Base-by-base conservation (phyloP, 2,888 invertebrate genomes). In the Agriotes lineatus region DNA sequence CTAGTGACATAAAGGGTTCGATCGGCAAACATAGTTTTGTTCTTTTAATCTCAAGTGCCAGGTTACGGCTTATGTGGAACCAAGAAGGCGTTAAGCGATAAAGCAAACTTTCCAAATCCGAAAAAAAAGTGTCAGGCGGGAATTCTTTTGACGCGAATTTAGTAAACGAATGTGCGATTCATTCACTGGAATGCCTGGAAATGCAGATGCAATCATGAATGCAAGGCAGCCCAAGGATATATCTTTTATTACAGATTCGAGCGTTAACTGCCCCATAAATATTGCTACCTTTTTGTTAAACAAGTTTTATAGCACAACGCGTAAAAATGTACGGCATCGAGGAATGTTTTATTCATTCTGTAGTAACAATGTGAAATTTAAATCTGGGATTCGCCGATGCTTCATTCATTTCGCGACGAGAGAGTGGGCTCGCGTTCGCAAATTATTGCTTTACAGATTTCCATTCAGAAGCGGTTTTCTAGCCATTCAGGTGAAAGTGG, bases 271-370 rank as follows among this genome's bases (percentile, higher is more conserved):
- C 12, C 59, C 59, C 59, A 60, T 60, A 60, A 60, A 60, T 60
- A 60, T 45, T 30, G 59, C 48, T 60, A 48, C 59, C 59, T 60
- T 60, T 45, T 60, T 60, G 45, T 60, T 60, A 60, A 60, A 60
- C 59, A 60, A 60, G 59, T 60, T 60, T 60, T 60, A 60, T 48
- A 42, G 59, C 45, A 35, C 56, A 20, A 56, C 57, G 30, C 33
- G 54, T 57, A 56, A 56, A 57, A 56, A 64, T 64, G 44, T 45
- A 14, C 54, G 52, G 44, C 52, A 57, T 35, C 57, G 45, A 20
- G 42, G 44, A 20, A 64, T 64, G 56, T 64, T 64, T 64, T 64
- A 64, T 64, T 64, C 57, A 64, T 64, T 64, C 33, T 45, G 19
- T 45, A 64, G 54, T 64, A 64, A 45, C 25, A 56, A 45, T 57